Evolutionary conservation across 2,888 invertebrate species (phyloP), one percentile per base, ranked within the genome.

Genomic region (Laothoe populi): DNA sequence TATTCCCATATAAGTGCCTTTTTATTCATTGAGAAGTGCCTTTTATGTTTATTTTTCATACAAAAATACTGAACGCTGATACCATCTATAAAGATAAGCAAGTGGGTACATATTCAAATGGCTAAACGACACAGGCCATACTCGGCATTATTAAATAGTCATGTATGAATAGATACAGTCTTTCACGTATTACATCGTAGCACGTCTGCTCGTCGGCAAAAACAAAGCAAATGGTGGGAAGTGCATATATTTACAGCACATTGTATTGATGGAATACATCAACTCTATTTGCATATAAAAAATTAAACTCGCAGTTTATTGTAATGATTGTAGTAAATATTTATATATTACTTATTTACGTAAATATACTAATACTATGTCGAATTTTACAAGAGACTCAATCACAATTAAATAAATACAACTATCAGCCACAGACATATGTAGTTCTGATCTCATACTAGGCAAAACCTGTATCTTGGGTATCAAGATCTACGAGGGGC

Each of bases 81-180:
- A 53, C 53, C 53, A 53, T 53, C 53, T 53, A 53, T 19, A 35
- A 31, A 35, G 53, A 53, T 35, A 35, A 53, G 31, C 53, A 19
- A 19, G 53, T 35, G 4, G 10, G 49, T 49, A 31, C 31, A 35
- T 19, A 53, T 53, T 53, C 53, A 19, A 53, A 35, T 53, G 19
- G 65, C 68, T 65, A 57, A 59, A 31, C 19, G 11, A 44, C 45
- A 59, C 45, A 31, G 26, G 45, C 59, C 45, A 59, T 59, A 45
- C 26, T 59, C 31, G 59, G 44, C 44, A 59, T 31, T 45, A 45
- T 45, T 21, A 45, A 59, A 35, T 21, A 35, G 35, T 24, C 45
- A 59, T 59, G 19, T 53, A 10, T 53, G 35, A 31, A 53, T 53
- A 53, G 53, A 53, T 53, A 19, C 31, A 35, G 53, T 31, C 53